phyloP scores from a whole-genome alignment of 2,113 vertebrate genomes.

The Melanerpes formicivorus region DNA sequence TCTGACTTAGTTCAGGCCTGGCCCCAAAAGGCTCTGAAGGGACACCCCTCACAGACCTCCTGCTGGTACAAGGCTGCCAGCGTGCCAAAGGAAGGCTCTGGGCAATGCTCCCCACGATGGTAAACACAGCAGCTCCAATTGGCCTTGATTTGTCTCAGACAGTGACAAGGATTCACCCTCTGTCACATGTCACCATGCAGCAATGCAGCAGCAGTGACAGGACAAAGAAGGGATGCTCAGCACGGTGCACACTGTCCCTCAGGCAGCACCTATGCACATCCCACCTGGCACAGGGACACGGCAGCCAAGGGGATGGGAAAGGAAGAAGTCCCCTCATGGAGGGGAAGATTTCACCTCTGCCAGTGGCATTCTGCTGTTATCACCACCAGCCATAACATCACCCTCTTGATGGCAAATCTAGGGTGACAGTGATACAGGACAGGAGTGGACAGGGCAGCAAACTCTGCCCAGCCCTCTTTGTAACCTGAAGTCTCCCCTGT shows the following conservation, averaged over 20 bases:
- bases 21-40: background rate
- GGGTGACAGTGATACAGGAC: constrained; percentile 15
- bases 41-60: background rate
- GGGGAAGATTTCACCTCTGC: constrained; percentile 20
- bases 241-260: accelerated
- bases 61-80: background rate
- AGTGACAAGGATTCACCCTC: background rate
- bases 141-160: background rate
- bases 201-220: background rate
- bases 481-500: background rate
- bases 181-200: background rate
- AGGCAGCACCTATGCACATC: background rate
- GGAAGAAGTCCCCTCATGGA: background rate
- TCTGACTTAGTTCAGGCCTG: background rate
- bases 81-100: accelerated
- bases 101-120: background rate
- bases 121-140: accelerated
- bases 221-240: background rate
- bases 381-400: background rate
- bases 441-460: background rate
- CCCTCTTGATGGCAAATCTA: background rate
- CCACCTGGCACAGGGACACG: background rate
- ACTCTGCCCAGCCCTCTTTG: background rate
- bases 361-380: constrained; percentile 25
- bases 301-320: background rate